Conservation (phyloP, 1,140 invertebrate species). For the Sitophilus oryzae region DNA sequence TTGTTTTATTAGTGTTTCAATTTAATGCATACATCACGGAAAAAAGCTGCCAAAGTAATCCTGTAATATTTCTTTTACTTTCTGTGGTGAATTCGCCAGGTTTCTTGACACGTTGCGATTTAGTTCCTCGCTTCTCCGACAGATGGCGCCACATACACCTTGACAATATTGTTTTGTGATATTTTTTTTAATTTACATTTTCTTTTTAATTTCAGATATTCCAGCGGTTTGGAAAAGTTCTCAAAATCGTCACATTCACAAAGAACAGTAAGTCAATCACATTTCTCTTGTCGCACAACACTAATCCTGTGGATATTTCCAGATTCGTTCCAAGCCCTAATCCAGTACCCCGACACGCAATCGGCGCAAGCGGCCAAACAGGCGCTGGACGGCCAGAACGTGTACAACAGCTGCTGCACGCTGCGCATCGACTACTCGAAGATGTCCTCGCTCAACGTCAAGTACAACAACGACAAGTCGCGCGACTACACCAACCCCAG, state of each 20-base stretch:
- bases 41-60: too few relatives aligned
- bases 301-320: slow-evolving; percentile 44
- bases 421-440: slow-evolving; percentile 98
- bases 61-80: too few relatives aligned
- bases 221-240: slow-evolving; percentile 93
- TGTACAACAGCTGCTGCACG: slow-evolving; percentile 99
- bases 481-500: slow-evolving; percentile 97
- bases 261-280: slow-evolving; percentile 90
- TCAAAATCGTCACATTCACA: slow-evolving; percentile 99
- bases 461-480: slow-evolving; percentile 99
- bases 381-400: slow-evolving; percentile 95
- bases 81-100: too few relatives aligned
- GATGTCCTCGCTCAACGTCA: slow-evolving; percentile 94
- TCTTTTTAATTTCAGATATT: slow-evolving; percentile 77
- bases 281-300: neutral
- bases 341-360: slow-evolving; percentile 95
- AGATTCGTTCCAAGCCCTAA: slow-evolving; percentile 98
- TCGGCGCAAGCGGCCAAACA: slow-evolving; percentile 95
- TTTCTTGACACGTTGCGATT: too few relatives aligned
- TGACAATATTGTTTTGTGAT: too few relatives aligned
- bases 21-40: too few relatives aligned
- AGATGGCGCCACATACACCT: too few relatives aligned
- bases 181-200: slow-evolving; percentile 4
- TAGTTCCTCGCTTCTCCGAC: too few relatives aligned
- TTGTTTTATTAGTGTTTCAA: too few relatives aligned